Evolutionary conservation across 2,797 vertebrate species (phyloP), one percentile per base, ranked within the genome.

Genomic region (Poliocrania exsul): DNA sequence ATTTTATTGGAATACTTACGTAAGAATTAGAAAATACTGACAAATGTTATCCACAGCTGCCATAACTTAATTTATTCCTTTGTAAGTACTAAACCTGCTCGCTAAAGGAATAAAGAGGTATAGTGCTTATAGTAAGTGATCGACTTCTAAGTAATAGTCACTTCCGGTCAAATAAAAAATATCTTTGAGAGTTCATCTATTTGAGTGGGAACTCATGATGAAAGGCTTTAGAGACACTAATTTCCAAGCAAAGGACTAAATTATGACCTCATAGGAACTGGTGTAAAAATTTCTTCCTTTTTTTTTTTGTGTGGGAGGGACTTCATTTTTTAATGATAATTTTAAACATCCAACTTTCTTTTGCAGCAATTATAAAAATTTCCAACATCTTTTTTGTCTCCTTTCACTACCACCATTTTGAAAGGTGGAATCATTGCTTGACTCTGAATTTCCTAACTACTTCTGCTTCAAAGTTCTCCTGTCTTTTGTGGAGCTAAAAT

Each of bases 11-110:
- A 50, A n/a, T 62, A 57, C 25, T 78, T 73, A 70, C 5, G 3
- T 51, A 75, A 93, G 50, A 93, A 25, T 75, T 47, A 86, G 51
- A 90, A 95, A 88, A 84, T 69, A 67, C n/a, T 58, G 66, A 44
- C 13, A 61, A 86, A 72, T 84, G 3, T 57, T 79, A 25, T 65
- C 33, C 66, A 70, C 21, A 79, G 11, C 44, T 90, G 42, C 60
- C 37, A 38, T 73, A 77, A 74, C 24, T 82, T 66, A 40, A 74
- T 12, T 15, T 81, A 28, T 66, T 51, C 17, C 37, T 40, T 11
- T 86, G 0, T 57, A 78, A 60, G 31, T 31, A 56, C 47, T 58
- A 38, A 88, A 25, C 38, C 21, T 80, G n/a, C 54, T 86, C 35
- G 65, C 33, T 46, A 47, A 58, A 81, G 13, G 20, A 73, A 31